These are phyloP conservation scores for Epirrhoe alternata DNA, from an alignment of 2,888 invertebrate genomes.

Conservation along the genomic window DNA sequence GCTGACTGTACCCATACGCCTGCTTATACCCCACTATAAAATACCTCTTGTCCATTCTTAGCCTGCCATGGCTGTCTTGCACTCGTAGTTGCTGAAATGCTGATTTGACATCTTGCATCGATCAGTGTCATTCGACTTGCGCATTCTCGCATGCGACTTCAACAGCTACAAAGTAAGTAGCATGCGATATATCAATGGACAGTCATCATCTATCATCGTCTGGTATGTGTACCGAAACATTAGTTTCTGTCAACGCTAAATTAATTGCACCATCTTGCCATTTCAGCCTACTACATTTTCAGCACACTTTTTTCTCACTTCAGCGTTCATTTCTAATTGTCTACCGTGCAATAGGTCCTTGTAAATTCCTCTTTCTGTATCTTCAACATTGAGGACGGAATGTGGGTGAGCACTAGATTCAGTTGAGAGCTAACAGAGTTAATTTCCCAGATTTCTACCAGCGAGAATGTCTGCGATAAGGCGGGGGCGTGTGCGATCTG, in stretches of 20 bases:
- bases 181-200: conserved; percentile 8
- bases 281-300: too few relatives aligned
- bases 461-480: conserved; percentile 38
- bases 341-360: too few relatives aligned
- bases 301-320: too few relatives aligned
- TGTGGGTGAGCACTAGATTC: neutral
- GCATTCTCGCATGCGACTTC: conserved; percentile 20
- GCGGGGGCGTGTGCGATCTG: conserved; percentile 26
- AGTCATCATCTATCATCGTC: conserved; percentile 1
- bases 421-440: neutral
- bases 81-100: too few relatives aligned
- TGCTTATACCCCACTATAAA: too few relatives aligned
- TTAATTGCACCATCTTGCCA: too few relatives aligned
- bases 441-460: conserved; percentile 33
- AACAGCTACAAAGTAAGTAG: neutral
- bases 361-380: too few relatives aligned
- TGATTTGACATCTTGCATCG: conserved; percentile 10
- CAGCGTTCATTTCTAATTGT: too few relatives aligned
- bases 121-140: conserved; percentile 9
- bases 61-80: neutral
- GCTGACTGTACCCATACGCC: too few relatives aligned
- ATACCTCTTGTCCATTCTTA: too few relatives aligned
- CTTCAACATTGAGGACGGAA: neutral
- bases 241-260: too few relatives aligned
- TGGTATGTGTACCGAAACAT: neutral